Evolutionary conservation across 2,113 vertebrate species (phyloP).

Genomic region (Meriones unguiculatus): DNA sequence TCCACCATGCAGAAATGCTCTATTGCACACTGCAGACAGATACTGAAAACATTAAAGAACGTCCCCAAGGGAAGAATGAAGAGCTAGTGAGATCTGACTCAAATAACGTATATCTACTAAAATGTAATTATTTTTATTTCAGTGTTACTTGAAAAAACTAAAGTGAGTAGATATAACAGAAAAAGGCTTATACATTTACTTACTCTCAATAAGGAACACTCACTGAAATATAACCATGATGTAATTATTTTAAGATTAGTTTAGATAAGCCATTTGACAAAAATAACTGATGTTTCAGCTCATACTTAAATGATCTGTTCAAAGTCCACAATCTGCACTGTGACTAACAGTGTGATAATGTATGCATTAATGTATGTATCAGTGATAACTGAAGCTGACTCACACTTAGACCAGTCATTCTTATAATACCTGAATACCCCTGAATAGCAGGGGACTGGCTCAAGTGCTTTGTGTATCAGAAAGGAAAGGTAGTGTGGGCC

Average conservation of each 20-base stretch:
- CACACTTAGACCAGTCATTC: neutral
- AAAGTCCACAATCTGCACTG: conserved; percentile 30
- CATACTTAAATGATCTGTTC: conserved; percentile 26
- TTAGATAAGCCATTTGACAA: conserved; percentile 6
- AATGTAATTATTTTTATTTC: conserved; percentile 27
- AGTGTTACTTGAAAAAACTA: conserved; percentile 12
- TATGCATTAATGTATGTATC: neutral
- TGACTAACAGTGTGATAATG: neutral
- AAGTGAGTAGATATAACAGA: conserved; percentile 30
- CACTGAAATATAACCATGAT: conserved; percentile 4
- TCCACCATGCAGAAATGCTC: neutral
- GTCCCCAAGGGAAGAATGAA: neutral
- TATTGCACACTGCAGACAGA: neutral
- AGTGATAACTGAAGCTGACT: neutral
- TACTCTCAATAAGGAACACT: conserved; percentile 45
- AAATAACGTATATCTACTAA: conserved; percentile 29
- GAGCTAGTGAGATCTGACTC: conserved; percentile 35
- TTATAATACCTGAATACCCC: neutral
- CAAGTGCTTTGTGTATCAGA: neutral
- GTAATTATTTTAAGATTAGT: conserved; percentile 41
- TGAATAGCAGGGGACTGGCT: neutral
- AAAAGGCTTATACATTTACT: conserved; percentile 34
- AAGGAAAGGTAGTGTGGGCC: neutral
- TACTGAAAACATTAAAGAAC: neutral
- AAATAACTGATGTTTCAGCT: conserved; percentile 33